Evolutionary conservation across 2,797 vertebrate species (phyloP).

Genomic region (Esox masquinongy): DNA sequence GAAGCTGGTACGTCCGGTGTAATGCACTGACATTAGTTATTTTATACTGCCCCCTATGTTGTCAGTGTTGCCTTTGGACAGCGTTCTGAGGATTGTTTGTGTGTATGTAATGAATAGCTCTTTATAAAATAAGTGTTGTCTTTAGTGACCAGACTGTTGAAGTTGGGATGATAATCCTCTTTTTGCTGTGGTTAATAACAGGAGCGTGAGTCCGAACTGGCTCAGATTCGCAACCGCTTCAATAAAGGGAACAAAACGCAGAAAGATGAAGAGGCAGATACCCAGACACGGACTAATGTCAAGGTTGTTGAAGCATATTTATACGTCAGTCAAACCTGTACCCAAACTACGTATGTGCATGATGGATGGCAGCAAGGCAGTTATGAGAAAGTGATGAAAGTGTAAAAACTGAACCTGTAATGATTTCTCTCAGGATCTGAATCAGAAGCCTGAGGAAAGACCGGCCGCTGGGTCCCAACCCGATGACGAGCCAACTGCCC

Average conservation of each 20-base stretch:
- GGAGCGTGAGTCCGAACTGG: constrained; percentile 91
- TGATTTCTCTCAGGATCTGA: constrained; percentile 26
- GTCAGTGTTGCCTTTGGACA: not conserved
- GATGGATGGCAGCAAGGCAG: not conserved
- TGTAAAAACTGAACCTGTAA: not conserved
- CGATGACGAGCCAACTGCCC: constrained; percentile 25
- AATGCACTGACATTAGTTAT: not conserved
- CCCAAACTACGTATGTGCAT: not conserved
- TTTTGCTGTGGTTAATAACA: constrained; percentile 47
- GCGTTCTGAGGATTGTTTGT: not conserved
- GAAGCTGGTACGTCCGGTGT: constrained; percentile 79
- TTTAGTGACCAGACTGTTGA: not conserved
- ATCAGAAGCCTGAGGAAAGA: constrained; percentile 23
- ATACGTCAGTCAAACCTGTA: not conserved
- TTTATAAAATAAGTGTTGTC: not conserved
- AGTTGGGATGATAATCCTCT: not conserved
- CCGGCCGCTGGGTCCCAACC: constrained; percentile 9
- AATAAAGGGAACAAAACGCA: constrained; percentile 82
- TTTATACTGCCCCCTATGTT: not conserved
- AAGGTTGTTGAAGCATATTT: constrained; percentile 50
- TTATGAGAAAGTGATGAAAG: not conserved
- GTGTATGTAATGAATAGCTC: not conserved
- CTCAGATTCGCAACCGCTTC: constrained; percentile 84
- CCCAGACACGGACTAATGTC: constrained; percentile 43
- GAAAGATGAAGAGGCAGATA: constrained; percentile 59